Evolutionary conservation across 1,140 invertebrate genomes (phyloP).

Genomic region (Danaus melanippus): DNA sequence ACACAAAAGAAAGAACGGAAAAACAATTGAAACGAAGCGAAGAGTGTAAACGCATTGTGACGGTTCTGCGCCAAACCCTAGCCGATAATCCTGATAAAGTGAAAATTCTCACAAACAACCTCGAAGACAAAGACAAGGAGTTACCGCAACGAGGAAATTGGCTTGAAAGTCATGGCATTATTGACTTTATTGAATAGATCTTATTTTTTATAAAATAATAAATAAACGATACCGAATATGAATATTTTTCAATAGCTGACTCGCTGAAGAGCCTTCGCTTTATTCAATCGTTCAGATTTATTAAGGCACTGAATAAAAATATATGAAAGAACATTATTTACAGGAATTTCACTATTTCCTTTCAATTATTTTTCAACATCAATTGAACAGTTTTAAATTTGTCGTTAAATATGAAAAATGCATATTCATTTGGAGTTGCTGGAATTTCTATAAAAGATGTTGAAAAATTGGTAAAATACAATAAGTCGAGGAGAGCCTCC

Average conservation of each 20-base stretch:
- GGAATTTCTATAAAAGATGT: too few relatives aligned
- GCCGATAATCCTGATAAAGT: constrained; percentile 19
- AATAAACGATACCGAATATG: constrained; percentile 2
- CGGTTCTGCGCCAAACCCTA: constrained; percentile 25
- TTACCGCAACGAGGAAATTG: background rate
- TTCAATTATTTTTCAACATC: too few relatives aligned
- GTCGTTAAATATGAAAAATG: too few relatives aligned
- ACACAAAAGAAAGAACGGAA: constrained; percentile 37
- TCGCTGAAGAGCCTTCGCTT: too few relatives aligned
- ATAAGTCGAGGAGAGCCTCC: constrained; percentile 14
- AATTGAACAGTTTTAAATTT: too few relatives aligned
- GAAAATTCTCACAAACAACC: constrained; percentile 14
- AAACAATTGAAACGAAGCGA: constrained; percentile 41
- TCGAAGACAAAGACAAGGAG: constrained; percentile 7
- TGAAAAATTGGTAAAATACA: background rate
- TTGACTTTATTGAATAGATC: constrained; percentile 11
- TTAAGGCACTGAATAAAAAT: too few relatives aligned
- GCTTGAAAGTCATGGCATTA: constrained; percentile 7
- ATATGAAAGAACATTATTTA: too few relatives aligned
- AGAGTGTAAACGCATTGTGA: constrained; percentile 33
- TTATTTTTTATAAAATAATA: background rate
- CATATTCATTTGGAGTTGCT: too few relatives aligned
- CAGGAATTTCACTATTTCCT: too few relatives aligned
- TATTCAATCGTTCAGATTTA: too few relatives aligned
- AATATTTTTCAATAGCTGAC: background rate